These are phyloP conservation scores for Chelidonichthys spinosus DNA, from an alignment of 2,797 vertebrate species.

Conservation along the genomic window DNA sequence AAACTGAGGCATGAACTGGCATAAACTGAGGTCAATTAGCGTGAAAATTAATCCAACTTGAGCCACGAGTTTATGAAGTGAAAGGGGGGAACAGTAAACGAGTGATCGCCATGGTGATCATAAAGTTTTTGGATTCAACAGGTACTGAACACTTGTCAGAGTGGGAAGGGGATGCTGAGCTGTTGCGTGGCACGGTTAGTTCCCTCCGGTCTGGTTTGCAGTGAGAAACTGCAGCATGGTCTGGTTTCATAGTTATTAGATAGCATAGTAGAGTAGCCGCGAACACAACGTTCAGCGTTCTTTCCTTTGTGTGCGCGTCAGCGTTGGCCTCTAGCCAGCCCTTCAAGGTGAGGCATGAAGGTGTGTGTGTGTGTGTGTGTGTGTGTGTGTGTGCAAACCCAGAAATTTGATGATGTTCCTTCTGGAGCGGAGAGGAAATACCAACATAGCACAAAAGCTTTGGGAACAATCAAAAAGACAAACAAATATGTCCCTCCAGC, in stretches of 20 bases:
- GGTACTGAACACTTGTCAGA: conserved; percentile 32
- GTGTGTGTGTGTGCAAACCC: conserved; percentile 62
- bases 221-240: conserved; percentile 45
- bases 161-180: conserved; percentile 21
- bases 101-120: conserved; percentile 17
- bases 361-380: not conserved
- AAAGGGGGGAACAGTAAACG: conserved; percentile 31
- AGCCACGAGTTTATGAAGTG: conserved; percentile 28
- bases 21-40: conserved; percentile 50
- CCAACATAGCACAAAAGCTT: conserved; percentile 70
- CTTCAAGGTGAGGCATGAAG: conserved; percentile 50
- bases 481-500: conserved; percentile 70
- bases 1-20: conserved; percentile 22
- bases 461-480: conserved; percentile 71
- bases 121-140: conserved; percentile 33
- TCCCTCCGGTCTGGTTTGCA: conserved; percentile 39
- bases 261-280: conserved; percentile 29
- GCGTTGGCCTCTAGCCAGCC: conserved; percentile 59
- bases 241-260: conserved; percentile 61
- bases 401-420: conserved; percentile 79
- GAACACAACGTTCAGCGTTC: conserved; percentile 45
- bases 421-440: conserved; percentile 62
- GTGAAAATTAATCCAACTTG: conserved; percentile 44
- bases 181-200: conserved; percentile 26
- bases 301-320: conserved; percentile 49